Conservation (phyloP, 2,888 invertebrate genomes). For the Troilus luridus region DNA sequence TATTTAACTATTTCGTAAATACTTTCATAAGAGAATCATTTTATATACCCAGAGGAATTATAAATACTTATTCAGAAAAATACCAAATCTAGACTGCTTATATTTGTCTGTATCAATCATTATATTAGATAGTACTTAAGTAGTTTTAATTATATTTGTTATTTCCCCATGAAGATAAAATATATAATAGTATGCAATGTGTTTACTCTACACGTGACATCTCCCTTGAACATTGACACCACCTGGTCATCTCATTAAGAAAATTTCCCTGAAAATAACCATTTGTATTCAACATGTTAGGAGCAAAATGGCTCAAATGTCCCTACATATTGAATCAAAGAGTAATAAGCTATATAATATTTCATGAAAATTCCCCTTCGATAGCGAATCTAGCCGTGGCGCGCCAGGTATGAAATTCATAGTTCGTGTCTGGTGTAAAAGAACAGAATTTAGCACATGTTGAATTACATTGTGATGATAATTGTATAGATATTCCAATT, state of each 20-base stretch:
- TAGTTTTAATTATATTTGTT: too few relatives aligned
- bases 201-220: not conserved
- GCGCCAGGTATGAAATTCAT: not conserved
- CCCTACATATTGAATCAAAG: slow-evolving; percentile 34
- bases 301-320: not conserved
- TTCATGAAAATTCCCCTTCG: not conserved
- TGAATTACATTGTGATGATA: not conserved
- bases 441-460: not conserved
- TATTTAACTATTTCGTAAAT: too few relatives aligned
- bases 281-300: not conserved
- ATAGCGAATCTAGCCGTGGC: too few relatives aligned
- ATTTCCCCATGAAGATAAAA: not conserved
- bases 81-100: too few relatives aligned
- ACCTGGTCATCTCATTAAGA: slow-evolving; percentile 18
- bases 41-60: too few relatives aligned
- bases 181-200: not conserved
- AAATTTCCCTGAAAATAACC: not conserved
- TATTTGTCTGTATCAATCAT: too few relatives aligned
- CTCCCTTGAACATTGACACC: slow-evolving; percentile 10
- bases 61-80: too few relatives aligned
- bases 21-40: too few relatives aligned
- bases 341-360: slow-evolving; percentile 24
- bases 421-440: not conserved
- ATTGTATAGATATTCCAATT: not conserved
- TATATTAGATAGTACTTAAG: too few relatives aligned